Evolutionary conservation across 2,888 invertebrate genomes (phyloP).

Genomic region (Megastigmus dorsalis): DNA sequence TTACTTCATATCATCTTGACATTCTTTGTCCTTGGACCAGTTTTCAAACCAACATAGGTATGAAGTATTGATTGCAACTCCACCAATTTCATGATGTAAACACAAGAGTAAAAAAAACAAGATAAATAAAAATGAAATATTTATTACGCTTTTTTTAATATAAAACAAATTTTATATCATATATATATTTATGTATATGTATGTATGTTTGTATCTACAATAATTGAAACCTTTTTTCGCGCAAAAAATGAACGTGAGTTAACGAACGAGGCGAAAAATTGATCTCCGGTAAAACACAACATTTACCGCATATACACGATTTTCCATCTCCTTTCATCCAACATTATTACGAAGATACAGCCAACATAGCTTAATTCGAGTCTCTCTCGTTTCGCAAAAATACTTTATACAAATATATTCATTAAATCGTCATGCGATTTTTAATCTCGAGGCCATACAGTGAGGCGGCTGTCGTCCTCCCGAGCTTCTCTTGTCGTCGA

Average conservation of each 20-base stretch:
- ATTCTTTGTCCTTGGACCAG: background rate
- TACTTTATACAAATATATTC: conserved; percentile 56
- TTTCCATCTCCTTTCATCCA: conserved; percentile 33
- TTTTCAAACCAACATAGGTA: background rate
- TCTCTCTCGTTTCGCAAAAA: conserved; percentile 51
- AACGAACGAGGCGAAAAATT: conserved; percentile 51
- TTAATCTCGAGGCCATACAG: conserved; percentile 52
- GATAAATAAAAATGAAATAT: conserved; percentile 56
- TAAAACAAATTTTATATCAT: conserved; percentile 58
- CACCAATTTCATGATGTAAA: background rate
- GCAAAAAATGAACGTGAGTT: conserved; percentile 46
- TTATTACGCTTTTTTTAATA: conserved; percentile 60
- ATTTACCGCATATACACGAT: conserved; percentile 52
- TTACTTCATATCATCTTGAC: too few species aligned
- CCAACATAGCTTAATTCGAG: conserved; percentile 41
- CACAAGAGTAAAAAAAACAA: conserved; percentile 42
- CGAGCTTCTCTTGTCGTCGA: background rate
- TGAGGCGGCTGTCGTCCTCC: conserved; percentile 28
- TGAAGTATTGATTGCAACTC: conserved; percentile 1
- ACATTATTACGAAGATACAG: conserved; percentile 49
- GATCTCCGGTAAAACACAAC: conserved; percentile 41
- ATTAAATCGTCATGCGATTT: conserved; percentile 48
- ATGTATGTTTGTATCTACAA: conserved; percentile 55
- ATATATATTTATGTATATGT: conserved; percentile 57
- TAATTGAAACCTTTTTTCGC: conserved; percentile 47